Conservation (phyloP, 1,140 invertebrate genomes). For the Elymnias hypermnestra region DNA sequence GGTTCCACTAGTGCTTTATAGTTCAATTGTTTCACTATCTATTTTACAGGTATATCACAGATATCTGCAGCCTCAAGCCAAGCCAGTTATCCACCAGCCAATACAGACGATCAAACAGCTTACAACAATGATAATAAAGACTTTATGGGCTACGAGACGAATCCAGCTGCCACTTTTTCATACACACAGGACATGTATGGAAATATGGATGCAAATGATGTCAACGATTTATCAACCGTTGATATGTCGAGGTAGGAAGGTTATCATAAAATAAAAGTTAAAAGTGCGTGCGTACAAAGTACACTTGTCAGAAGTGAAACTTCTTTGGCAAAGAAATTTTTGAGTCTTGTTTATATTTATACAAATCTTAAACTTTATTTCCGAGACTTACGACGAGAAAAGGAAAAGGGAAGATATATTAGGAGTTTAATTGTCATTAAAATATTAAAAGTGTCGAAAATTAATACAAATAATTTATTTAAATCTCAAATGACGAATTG, state of each 20-base stretch:
- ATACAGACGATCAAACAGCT: slow-evolving; percentile 47
- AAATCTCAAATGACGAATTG: too few relatives aligned
- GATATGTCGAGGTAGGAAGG: slow-evolving; percentile 51
- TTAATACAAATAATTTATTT: too few relatives aligned
- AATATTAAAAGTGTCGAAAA: too few relatives aligned
- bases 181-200: slow-evolving; percentile 61
- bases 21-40: slow-evolving; percentile 15
- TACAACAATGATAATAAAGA: slow-evolving; percentile 57
- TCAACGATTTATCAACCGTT: slow-evolving; percentile 41
- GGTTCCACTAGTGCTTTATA: too few relatives aligned
- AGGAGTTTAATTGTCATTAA: too few relatives aligned
- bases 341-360: too few relatives aligned
- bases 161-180: slow-evolving; percentile 52
- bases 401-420: too few relatives aligned
- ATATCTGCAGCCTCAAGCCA: slow-evolving; percentile 65
- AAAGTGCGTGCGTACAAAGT: too few relatives aligned
- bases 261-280: not conserved
- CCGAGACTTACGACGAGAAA: too few relatives aligned
- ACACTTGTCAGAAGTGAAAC: too few relatives aligned
- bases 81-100: slow-evolving; percentile 62
- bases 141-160: slow-evolving; percentile 71
- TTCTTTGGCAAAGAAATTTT: too few relatives aligned
- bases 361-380: too few relatives aligned
- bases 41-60: slow-evolving; percentile 69
- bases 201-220: slow-evolving; percentile 32